Evolutionary conservation across 2,888 invertebrate genomes (phyloP).

Genomic region (Lomographa bimaculata): DNA sequence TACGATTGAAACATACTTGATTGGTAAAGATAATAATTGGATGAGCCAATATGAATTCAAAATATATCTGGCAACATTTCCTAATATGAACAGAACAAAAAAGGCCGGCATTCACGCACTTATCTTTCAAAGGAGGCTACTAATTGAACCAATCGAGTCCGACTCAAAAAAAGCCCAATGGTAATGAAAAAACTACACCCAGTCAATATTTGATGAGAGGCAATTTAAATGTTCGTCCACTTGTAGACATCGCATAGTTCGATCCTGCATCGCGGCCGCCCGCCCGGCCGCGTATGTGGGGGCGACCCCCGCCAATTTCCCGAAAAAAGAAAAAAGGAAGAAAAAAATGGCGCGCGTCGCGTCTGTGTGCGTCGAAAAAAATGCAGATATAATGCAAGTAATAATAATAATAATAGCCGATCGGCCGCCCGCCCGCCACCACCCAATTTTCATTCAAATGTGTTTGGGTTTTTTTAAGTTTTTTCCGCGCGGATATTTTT

Average conservation of each 20-base stretch:
- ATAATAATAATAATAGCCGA: constrained; percentile 83
- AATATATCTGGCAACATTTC: neutral
- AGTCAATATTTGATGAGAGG: constrained; percentile 83
- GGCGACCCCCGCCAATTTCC: constrained; percentile 62
- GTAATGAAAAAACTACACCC: constrained; percentile 81
- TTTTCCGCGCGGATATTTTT: constrained; percentile 74
- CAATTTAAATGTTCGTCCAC: constrained; percentile 83
- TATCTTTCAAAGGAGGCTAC: constrained; percentile 59
- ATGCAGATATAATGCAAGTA: constrained; percentile 82
- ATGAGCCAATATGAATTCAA: no score
- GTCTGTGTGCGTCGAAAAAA: constrained; percentile 76
- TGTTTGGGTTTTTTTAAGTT: constrained; percentile 72
- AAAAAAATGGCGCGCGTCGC: constrained; percentile 72
- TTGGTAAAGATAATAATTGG: no score
- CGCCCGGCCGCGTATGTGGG: constrained; percentile 55
- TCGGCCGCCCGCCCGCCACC: constrained; percentile 70
- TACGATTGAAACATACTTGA: no score
- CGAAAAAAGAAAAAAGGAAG: constrained; percentile 76
- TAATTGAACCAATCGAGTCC: constrained; percentile 59
- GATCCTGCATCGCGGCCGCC: constrained; percentile 40
- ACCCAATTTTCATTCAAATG: constrained; percentile 82
- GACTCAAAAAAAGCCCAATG: constrained; percentile 68
- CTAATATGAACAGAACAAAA: constrained; percentile 27
- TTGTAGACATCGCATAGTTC: constrained; percentile 83
- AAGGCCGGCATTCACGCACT: constrained; percentile 10